These are phyloP conservation scores for Piprites chloris DNA, from an alignment of 2,113 vertebrate species.

Conservation along the genomic window DNA sequence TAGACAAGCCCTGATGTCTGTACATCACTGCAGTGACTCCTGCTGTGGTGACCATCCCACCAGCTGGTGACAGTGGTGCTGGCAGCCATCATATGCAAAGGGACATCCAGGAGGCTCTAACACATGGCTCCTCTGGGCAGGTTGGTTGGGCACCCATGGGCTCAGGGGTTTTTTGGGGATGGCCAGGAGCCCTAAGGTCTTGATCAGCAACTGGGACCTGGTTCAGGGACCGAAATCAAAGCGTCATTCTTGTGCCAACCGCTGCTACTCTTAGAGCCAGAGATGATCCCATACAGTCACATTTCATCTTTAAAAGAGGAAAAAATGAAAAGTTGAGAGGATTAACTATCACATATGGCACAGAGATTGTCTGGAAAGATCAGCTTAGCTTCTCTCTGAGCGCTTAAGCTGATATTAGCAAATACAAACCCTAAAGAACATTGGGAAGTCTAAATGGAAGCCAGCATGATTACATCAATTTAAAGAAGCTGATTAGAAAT, in stretches of 20 bases:
- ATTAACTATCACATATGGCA: not conserved
- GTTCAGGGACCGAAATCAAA: not conserved
- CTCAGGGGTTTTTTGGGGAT: not conserved
- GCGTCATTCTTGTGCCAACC: rapidly evolving
- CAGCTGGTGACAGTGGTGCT: not conserved
- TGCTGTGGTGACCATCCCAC: no score
- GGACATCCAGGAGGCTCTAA: not conserved
- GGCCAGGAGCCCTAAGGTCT: not conserved
- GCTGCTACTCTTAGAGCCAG: not conserved
- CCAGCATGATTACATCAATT: rapidly evolving
- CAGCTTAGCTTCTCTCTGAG: not conserved
- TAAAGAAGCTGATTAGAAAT: not conserved
- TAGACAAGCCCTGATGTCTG: not conserved
- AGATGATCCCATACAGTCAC: not conserved
- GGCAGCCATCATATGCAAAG: rapidly evolving
- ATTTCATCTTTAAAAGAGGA: not conserved
- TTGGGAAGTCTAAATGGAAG: not conserved
- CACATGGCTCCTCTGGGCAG: not conserved
- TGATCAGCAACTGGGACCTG: not conserved
- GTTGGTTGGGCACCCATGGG: not conserved
- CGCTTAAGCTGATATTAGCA: not conserved
- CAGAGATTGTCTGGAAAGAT: not conserved
- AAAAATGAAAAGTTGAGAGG: conserved; percentile 10
- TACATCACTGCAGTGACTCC: rapidly evolving
- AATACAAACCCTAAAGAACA: not conserved